Evolutionary conservation across 35 echinoderm and acorn worm species (phyloP).

Genomic region (Lytechinus pictus): DNA sequence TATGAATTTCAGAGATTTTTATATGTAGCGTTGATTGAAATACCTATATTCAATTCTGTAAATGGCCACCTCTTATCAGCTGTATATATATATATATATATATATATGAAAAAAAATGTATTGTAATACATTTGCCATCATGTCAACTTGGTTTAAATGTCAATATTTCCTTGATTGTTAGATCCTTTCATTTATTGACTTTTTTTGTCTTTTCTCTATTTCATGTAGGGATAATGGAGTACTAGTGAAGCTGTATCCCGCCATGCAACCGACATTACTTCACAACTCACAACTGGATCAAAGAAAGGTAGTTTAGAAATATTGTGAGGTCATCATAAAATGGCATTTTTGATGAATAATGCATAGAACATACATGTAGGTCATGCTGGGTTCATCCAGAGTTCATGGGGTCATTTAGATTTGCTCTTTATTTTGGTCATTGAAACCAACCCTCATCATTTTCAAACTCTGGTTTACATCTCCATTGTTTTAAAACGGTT

Average conservation of each 20-base stretch:
- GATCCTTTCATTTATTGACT: background rate
- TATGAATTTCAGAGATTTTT: too few species aligned
- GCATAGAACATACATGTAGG: too few species aligned
- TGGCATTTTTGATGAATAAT: background rate
- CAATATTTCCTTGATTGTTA: background rate
- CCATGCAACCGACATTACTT: constrained; percentile 87
- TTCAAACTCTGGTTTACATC: too few species aligned
- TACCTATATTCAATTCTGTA: background rate
- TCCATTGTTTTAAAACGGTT: too few species aligned
- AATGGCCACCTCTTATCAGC: background rate
- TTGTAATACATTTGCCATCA: too few species aligned
- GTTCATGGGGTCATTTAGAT: too few species aligned
- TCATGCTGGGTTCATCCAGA: too few species aligned
- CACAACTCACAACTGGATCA: constrained; percentile 96
- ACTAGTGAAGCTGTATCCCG: constrained; percentile 94
- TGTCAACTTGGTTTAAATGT: too few species aligned
- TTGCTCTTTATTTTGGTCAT: too few species aligned
- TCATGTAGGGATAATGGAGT: constrained; percentile 76
- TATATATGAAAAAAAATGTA: too few species aligned
- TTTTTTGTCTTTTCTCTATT: background rate
- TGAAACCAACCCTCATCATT: too few species aligned
- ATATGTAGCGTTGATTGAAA: background rate
- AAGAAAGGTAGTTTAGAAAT: constrained; percentile 72
- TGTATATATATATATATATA: too few species aligned
- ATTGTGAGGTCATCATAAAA: background rate